phyloP scores from a whole-genome alignment of 2,888 invertebrate genomes.

The Desoria tigrina region DNA sequence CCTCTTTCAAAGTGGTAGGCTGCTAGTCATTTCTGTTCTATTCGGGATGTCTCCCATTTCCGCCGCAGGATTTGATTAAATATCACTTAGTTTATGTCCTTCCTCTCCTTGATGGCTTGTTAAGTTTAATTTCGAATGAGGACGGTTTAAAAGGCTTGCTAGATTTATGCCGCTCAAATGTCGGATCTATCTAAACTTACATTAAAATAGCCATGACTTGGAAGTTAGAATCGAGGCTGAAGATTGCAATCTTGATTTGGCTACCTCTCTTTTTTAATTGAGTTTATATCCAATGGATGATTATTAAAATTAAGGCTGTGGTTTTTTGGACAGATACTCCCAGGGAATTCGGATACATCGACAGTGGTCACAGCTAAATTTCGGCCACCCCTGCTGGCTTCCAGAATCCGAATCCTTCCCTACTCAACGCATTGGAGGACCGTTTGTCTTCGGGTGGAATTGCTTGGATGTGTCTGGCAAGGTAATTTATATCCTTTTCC shows the following conservation, averaged over 20 bases:
- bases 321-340: conserved; percentile 66
- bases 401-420: conserved; percentile 75
- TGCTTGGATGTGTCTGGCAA: conserved; percentile 76
- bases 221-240: too few relatives aligned
- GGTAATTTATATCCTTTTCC: conserved; percentile 61
- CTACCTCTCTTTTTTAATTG: too few relatives aligned
- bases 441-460: conserved; percentile 78
- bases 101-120: background rate
- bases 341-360: conserved; percentile 78
- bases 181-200: background rate
- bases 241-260: too few relatives aligned
- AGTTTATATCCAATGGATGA: background rate
- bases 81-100: conserved; percentile 22
- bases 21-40: background rate
- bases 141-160: background rate
- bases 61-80: conserved; percentile 28
- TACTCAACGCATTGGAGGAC: conserved; percentile 75
- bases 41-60: conserved; percentile 1
- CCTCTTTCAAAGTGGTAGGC: background rate
- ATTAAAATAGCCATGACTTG: too few relatives aligned
- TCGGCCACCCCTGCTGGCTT: conserved; percentile 74
- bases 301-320: background rate
- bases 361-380: conserved; percentile 71
- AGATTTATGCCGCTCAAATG: conserved; percentile 4
- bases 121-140: background rate